Evolutionary conservation across 2,113 vertebrate species (phyloP).

Genomic region (Ictalurus furcatus): DNA sequence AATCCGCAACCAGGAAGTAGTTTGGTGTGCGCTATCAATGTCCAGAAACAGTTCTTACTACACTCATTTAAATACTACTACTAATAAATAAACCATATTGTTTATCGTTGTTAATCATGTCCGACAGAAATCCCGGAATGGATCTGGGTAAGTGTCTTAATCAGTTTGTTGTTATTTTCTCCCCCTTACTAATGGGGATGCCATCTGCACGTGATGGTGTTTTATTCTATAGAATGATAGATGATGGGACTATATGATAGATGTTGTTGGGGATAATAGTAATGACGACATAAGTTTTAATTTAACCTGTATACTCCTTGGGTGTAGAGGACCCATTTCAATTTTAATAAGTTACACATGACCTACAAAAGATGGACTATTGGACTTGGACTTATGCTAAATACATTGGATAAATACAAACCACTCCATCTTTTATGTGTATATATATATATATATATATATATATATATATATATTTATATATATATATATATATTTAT

Average conservation of each 20-base stretch:
- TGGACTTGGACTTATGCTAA: not conserved
- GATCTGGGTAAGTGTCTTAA: constrained; percentile 56
- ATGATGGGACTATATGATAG: not conserved
- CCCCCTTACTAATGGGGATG: not conserved
- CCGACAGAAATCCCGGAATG: constrained; percentile 58
- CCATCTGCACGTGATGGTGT: not conserved
- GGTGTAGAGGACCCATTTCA: not conserved
- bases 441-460: too few species aligned
- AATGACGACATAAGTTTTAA: too few species aligned
- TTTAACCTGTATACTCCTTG: not conserved
- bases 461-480: too few species aligned
- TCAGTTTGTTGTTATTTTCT: not conserved
- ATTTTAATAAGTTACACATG: constrained; percentile 40
- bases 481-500: too few species aligned
- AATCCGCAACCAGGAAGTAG: not conserved
- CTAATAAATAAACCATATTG: not conserved
- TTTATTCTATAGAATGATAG: not conserved
- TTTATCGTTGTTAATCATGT: constrained; percentile 46
- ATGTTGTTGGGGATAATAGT: not conserved
- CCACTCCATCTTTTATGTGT: not conserved
- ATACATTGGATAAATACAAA: not conserved
- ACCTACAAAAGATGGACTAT: not conserved
- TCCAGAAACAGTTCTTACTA: not conserved
- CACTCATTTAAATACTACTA: not conserved
- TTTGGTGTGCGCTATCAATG: not conserved